phyloP scores from a whole-genome alignment of 1,140 invertebrate genomes.

The Brachionus sp. region DNA sequence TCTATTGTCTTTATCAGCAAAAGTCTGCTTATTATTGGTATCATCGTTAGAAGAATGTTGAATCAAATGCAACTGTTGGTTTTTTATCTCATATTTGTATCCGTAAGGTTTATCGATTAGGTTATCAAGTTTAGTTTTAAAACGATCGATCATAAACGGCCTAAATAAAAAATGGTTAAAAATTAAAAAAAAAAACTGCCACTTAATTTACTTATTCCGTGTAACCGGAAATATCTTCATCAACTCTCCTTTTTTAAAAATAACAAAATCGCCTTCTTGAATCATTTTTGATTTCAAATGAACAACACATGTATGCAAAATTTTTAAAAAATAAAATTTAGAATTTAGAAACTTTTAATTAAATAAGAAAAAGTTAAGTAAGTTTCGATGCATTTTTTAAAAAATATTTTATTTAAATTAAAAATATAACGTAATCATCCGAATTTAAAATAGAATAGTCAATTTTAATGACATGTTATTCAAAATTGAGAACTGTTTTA shows the following conservation, averaged over 20 bases:
- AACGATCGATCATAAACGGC: conserved; percentile 52
- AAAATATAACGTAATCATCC: too few relatives aligned
- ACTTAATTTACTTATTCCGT: conserved; percentile 48
- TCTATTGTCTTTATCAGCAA: conserved; percentile 69
- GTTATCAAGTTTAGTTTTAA: conserved; percentile 67
- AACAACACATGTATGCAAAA: background rate
- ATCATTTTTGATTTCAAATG: conserved; percentile 42
- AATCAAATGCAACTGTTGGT: conserved; percentile 42
- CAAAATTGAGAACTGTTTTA: too few relatives aligned
- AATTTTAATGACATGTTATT: too few relatives aligned
- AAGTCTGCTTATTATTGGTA: conserved; percentile 59
- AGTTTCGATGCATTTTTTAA: too few relatives aligned
- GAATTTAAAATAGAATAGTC: too few relatives aligned
- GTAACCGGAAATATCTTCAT: conserved; percentile 51
- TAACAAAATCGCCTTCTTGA: conserved; percentile 51
- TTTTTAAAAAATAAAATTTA: too few relatives aligned
- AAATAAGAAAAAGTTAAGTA: too few relatives aligned
- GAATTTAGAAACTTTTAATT: too few relatives aligned
- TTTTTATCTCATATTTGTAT: conserved; percentile 71
- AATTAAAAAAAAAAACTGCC: background rate
- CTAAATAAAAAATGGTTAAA: conserved; percentile 46
- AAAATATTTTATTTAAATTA: too few relatives aligned
- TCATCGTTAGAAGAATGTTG: background rate
- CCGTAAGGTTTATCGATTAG: conserved; percentile 72
- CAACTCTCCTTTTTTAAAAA: conserved; percentile 50